Conservation (phyloP, 2,113 vertebrate species). For the Amia ocellicauda region DNA sequence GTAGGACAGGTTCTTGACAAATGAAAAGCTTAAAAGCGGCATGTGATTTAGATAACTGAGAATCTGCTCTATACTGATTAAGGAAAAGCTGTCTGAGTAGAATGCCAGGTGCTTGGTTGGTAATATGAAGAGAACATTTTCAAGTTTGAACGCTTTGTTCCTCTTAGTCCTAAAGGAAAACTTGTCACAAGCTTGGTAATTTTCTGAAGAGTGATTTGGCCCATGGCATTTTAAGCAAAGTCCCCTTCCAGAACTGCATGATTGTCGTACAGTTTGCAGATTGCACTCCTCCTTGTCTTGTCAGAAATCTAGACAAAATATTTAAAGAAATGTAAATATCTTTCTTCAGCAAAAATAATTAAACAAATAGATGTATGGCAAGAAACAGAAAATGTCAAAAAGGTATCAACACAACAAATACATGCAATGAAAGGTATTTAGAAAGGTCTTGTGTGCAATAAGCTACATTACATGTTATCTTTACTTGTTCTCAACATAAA, state of each 20-base stretch:
- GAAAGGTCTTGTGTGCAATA: no score
- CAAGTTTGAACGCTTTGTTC: neutral
- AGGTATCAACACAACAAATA: no score
- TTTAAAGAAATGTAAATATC: no score
- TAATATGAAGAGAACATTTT: constrained; percentile 10
- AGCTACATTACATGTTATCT: no score
- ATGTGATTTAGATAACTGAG: neutral
- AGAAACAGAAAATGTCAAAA: no score
- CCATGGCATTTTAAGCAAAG: constrained; percentile 4
- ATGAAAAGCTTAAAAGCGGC: neutral
- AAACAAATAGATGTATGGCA: neutral
- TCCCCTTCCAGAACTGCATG: neutral
- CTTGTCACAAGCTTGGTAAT: constrained; percentile 11
- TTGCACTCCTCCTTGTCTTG: neutral
- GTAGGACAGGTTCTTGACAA: neutral
- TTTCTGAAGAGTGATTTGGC: constrained; percentile 13
- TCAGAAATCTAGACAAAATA: neutral
- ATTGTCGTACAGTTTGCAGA: neutral
- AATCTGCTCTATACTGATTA: neutral
- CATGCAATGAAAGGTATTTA: no score
- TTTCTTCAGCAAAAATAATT: neutral
- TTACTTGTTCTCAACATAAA: no score
- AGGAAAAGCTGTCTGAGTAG: neutral
- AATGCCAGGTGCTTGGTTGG: neutral
- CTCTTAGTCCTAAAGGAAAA: constrained; percentile 11